These are phyloP conservation scores for Hermetia illucens DNA, from an alignment of 1,140 invertebrate species.

Conservation along the genomic window DNA sequence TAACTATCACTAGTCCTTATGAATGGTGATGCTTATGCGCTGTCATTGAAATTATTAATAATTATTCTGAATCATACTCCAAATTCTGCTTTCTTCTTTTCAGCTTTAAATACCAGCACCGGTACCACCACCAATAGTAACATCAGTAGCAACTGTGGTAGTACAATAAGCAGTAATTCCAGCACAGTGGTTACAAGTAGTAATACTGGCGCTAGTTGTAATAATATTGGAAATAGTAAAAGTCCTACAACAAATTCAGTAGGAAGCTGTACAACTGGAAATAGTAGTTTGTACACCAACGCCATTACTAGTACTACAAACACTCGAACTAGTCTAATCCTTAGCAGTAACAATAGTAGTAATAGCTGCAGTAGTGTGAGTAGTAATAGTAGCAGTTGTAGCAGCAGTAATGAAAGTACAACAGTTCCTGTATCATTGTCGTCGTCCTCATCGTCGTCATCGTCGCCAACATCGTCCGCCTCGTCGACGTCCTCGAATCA, in stretches of 20 bases:
- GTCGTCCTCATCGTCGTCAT: not conserved
- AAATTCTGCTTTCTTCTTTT: constrained; percentile 3
- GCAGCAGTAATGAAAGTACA: constrained; percentile 5
- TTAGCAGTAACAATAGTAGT: constrained; percentile 3
- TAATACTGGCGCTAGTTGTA: not conserved
- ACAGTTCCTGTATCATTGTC: constrained; percentile 5
- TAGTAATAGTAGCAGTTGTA: constrained; percentile 5
- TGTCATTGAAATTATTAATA: no score
- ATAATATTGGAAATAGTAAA: constrained; percentile 1
- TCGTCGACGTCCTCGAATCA: not conserved
- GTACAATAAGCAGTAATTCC: not conserved
- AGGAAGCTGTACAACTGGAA: no score
- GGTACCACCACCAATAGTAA: constrained; percentile 4
- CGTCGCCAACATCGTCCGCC: not conserved
- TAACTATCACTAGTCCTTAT: no score
- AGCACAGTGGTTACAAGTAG: not conserved
- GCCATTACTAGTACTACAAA: no score
- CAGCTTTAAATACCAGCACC: constrained; percentile 22
- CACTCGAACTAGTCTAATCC: no score
- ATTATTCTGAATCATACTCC: no score
- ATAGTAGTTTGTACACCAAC: no score
- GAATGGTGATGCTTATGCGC: no score
- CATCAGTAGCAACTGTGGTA: constrained; percentile 2
- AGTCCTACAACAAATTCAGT: not conserved
- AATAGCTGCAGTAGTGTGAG: constrained; percentile 4